Conservation (phyloP, 2,797 vertebrate genomes). For the Premnoplex brunnescens region DNA sequence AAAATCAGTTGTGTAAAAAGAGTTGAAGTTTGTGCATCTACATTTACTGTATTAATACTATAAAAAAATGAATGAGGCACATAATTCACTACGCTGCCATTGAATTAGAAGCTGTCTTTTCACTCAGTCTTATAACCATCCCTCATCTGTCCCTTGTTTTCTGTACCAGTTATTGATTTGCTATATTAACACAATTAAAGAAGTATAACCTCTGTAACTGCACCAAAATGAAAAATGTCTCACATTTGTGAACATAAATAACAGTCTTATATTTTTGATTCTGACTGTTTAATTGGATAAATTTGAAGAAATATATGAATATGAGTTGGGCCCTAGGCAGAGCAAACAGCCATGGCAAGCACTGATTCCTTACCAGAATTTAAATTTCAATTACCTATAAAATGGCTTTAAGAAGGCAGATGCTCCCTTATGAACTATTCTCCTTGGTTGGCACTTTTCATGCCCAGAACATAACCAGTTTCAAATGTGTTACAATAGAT, state of each 20-base stretch:
- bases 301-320: conserved; percentile 26
- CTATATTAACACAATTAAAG: conserved; percentile 25
- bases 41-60: conserved; percentile 1
- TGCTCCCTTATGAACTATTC: background rate
- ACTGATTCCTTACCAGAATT: background rate
- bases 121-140: background rate
- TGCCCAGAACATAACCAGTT: background rate
- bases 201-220: background rate
- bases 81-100: background rate
- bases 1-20: background rate
- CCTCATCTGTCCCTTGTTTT: background rate
- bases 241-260: conserved; percentile 41
- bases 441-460: background rate
- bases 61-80: conserved; percentile 32
- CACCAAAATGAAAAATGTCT: conserved; percentile 26
- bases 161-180: conserved; percentile 24
- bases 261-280: conserved; percentile 24
- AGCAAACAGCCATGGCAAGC: background rate
- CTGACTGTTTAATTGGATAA: conserved; percentile 10
- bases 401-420: conserved; percentile 10
- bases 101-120: conserved; percentile 2
- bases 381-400: conserved; percentile 24
- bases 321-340: background rate
- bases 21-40: background rate
- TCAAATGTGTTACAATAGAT: background rate